Evolutionary conservation across 2,797 vertebrate genomes (phyloP).

Genomic region (Carduelis carduelis): DNA sequence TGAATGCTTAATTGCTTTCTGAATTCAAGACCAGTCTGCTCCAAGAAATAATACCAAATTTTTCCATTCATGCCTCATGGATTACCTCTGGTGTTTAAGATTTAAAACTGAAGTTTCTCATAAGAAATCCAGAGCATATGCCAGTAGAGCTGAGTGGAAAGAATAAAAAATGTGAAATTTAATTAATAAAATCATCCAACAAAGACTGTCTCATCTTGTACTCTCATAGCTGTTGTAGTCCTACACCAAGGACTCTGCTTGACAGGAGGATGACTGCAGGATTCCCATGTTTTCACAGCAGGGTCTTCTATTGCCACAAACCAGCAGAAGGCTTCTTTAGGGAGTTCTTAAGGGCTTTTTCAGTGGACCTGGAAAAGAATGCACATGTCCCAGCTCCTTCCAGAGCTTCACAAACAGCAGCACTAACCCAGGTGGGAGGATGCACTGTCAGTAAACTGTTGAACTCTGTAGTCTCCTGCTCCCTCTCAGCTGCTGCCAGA

Average conservation of each 20-base stretch:
- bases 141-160: background rate
- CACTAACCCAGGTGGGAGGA: background rate
- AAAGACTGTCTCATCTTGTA: background rate
- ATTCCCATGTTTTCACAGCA: background rate
- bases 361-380: background rate
- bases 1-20: slow-evolving; percentile 3
- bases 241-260: background rate
- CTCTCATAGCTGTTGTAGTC: background rate
- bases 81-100: background rate
- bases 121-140: background rate
- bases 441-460: background rate
- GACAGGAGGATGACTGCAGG: background rate
- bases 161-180: background rate
- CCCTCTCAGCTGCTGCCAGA: background rate
- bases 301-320: background rate
- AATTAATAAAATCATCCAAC: background rate
- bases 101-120: background rate
- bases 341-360: background rate
- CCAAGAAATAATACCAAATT: background rate
- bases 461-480: background rate
- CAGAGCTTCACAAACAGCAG: background rate
- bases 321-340: background rate
- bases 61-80: background rate
- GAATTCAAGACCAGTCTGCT: background rate
- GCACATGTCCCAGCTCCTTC: background rate